Percentiles rank a stretch among this genome's conserved stretches.
These are phyloP conservation scores for Cotesia vestalis DNA, from an alignment of 1,140 invertebrate species.

Conservation along the genomic window DNA sequence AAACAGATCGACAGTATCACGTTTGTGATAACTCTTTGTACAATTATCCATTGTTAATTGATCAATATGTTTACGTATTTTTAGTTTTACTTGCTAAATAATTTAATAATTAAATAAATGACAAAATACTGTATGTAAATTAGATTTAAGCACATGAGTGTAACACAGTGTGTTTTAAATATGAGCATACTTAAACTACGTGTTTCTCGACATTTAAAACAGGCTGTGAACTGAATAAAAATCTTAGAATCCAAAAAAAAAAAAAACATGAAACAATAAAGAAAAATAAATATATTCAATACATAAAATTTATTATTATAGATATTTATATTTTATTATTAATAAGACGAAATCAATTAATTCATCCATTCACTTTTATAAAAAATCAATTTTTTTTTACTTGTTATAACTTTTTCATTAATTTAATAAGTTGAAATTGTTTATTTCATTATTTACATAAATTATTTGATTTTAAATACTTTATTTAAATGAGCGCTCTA, in stretches of 20 bases:
- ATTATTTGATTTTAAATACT: no score
- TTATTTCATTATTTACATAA: no score
- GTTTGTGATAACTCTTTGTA: conserved; percentile 33
- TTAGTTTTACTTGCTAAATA: not conserved
- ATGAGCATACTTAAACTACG: conserved; percentile 45
- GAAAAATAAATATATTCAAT: conserved; percentile 8
- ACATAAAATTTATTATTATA: no score
- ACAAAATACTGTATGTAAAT: conserved; percentile 9
- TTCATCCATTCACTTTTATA: no score
- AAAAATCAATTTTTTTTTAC: no score
- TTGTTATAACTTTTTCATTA: no score
- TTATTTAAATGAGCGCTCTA: no score
- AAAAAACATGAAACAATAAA: conserved; percentile 15
- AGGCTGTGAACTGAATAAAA: conserved; percentile 48
- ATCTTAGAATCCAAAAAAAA: conserved; percentile 28
- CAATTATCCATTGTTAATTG: conserved; percentile 36
- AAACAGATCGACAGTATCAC: conserved; percentile 19
- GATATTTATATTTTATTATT: no score
- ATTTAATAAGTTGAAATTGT: no score
- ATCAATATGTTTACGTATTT: conserved; percentile 13
- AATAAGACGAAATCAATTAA: no score
- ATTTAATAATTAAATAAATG: conserved; percentile 16
- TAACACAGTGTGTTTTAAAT: conserved; percentile 54
- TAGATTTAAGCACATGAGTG: conserved; percentile 12
- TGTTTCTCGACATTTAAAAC: conserved; percentile 54